Base-by-base conservation (phyloP, 2,797 vertebrate genomes). In the Argentina silus region DNA sequence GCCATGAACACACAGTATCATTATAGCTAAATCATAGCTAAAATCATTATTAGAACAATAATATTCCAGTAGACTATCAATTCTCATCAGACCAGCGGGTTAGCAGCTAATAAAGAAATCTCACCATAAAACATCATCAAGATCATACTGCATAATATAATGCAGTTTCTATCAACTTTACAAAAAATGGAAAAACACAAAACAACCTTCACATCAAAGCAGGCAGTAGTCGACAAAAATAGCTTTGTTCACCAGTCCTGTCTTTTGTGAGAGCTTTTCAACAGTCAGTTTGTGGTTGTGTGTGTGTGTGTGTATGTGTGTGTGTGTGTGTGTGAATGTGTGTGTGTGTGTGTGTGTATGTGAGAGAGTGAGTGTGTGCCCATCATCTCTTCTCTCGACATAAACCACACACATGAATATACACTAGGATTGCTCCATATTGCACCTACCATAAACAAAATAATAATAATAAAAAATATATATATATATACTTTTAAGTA, bases 41-140 rank as follows among this genome's bases (percentile, higher is more conserved):
- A 79, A 63, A 76, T 78, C 42, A 69, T 77, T 73, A 60, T 84
- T 81, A 81, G 83, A 75, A 70, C 57, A 83, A 78, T 59, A 70
- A 73, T 65, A 67, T 72, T 86, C 75, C 78, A 78, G 72, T 74
- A 77, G 62, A 68, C 56, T 75, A 68, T 27, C 73, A 66, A 76
- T 66, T 72, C 64, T 74, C 67, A 91, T 92, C 90, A 91, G 85
- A 91, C 92, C 85, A 0, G 91, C 93, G 92, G 93, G 91, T 93
- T 95, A 95, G 95, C 95, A 96, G 95, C 95, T 93, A 93, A 91
- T 93, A 93, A 86, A 92, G 85, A 89, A 87, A 90, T 88, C 82
- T 79, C 85, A 82, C 90, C 86, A 87, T 83, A 85, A 81, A 85
- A 90, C 73, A 82, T 70, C 69, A 80, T 72, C 74, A 48, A 43